phyloP scores from a whole-genome alignment of 2,797 vertebrate genomes.

The Petrocephalus sullivani region DNA sequence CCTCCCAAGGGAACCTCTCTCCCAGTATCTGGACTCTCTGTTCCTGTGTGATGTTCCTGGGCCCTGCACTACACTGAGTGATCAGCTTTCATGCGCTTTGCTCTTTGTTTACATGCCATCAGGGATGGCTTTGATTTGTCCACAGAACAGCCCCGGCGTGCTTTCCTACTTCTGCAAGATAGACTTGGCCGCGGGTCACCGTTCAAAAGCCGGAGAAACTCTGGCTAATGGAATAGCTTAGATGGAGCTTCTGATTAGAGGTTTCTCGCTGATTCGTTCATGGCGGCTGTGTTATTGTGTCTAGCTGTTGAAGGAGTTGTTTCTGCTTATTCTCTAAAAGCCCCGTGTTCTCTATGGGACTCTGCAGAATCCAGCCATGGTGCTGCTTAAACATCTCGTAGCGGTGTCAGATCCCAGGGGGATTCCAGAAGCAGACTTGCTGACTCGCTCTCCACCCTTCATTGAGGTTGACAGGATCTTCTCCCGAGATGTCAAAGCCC shows the following conservation, averaged over 20 bases:
- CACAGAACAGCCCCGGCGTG: neutral
- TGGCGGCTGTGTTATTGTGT: neutral
- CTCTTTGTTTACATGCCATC: neutral
- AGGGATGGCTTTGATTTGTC: neutral
- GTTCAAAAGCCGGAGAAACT: neutral
- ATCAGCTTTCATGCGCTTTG: constrained; percentile 10
- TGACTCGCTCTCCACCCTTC: neutral
- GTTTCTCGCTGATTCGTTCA: neutral
- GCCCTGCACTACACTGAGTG: constrained; percentile 1
- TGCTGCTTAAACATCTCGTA: neutral
- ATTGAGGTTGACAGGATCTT: neutral
- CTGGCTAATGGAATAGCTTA: neutral
- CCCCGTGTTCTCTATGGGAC: neutral
- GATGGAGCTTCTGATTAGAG: neutral
- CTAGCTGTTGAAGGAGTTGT: neutral
- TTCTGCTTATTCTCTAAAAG: neutral
- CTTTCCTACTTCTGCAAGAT: neutral
- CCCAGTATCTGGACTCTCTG: constrained; percentile 22
- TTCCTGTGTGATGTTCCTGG: constrained; percentile 21
- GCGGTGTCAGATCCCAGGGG: neutral
- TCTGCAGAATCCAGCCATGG: neutral
- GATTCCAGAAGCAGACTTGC: neutral
- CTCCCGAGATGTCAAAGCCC: neutral
- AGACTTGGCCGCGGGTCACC: neutral
- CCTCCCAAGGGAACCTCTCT: neutral